Base-by-base conservation (phyloP, 2,888 invertebrate species). In the Helleia helle region DNA sequence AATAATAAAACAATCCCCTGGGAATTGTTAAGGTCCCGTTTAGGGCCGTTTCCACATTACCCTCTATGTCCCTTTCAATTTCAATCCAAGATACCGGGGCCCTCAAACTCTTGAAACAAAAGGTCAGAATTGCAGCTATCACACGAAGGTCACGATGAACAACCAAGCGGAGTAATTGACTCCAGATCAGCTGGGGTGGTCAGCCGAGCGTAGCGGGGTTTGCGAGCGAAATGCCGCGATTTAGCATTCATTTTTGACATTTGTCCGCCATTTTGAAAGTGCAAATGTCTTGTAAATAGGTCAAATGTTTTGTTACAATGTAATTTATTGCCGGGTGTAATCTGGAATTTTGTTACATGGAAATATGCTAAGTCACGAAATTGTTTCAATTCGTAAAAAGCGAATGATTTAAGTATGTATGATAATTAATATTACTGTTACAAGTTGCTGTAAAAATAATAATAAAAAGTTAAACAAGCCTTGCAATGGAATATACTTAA, bases 191-290 rank as follows among this genome's bases (percentile, higher is more conserved):
- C 11, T 41, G 47, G 50, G 53, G 51, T 53, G 51, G 49, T 44
- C 55, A 53, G 38, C 50, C 42, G 46, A 48, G 41, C 49, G 50
- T 43, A 44, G 31, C 31, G 24, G 44, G 48, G 47, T 49, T 43
- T 42, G 44, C 41, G 17, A 26, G 42, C 26, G 40, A 54, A 55
- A 58, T 56, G 54, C 48, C 55, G 42, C 40, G 40, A 47, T 41
- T 50, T 50, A 55, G 42, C 56, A 56, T 57, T 56, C 50, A 54
- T 50, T 54, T 56, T 51, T 59, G 61, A 53, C 54, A 59, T 59
- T 59, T 58, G 48, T 40, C 30, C 48, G 56, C 51, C 52, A 54
- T 57, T 55, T 56, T 45, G 53, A 34, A 40, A 27, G 37, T 41
- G 22, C 6, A 22, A 22, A 22, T 22, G 2, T 5, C 22, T 5